Conservation (phyloP, 1,140 invertebrate genomes). For the Platyura marginata region DNA sequence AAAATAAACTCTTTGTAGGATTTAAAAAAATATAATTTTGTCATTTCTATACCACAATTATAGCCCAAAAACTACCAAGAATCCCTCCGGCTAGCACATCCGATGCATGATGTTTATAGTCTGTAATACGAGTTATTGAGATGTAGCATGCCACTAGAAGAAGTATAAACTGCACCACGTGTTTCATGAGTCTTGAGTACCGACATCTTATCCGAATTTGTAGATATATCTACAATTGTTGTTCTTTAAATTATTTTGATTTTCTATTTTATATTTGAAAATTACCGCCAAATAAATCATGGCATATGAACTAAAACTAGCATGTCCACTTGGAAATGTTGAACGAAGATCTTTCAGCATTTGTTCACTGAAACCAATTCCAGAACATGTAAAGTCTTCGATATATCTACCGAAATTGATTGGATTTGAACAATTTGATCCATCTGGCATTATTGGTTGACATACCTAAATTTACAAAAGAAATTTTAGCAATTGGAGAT, state of each 20-base stretch:
- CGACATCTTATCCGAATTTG: constrained; percentile 58
- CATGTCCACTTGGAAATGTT: constrained; percentile 68
- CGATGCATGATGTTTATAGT: constrained; percentile 91
- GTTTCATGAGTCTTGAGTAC: constrained; percentile 52
- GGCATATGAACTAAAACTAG: constrained; percentile 60
- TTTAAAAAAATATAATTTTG: neutral
- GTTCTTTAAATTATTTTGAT: constrained; percentile 25
- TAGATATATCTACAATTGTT: constrained; percentile 53
- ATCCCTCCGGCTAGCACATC: no score
- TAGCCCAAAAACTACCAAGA: constrained; percentile 36
- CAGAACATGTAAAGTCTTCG: constrained; percentile 38
- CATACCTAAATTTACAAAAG: constrained; percentile 40
- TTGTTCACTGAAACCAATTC: constrained; percentile 30
- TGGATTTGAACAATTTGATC: constrained; percentile 28
- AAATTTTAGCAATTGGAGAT: neutral
- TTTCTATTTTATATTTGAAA: constrained; percentile 12
- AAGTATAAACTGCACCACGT: constrained; percentile 53
- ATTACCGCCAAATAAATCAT: constrained; percentile 67
- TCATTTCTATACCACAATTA: no score
- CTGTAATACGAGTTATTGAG: no score
- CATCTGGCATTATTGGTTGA: constrained; percentile 31
- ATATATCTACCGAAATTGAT: constrained; percentile 42
- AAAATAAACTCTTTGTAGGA: no score
- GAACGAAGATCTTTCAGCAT: constrained; percentile 53
- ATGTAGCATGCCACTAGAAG: constrained; percentile 63